These are phyloP conservation scores for Alviniconcha marisindica DNA, from an alignment of 1,140 invertebrate genomes.

Conservation along the genomic window DNA sequence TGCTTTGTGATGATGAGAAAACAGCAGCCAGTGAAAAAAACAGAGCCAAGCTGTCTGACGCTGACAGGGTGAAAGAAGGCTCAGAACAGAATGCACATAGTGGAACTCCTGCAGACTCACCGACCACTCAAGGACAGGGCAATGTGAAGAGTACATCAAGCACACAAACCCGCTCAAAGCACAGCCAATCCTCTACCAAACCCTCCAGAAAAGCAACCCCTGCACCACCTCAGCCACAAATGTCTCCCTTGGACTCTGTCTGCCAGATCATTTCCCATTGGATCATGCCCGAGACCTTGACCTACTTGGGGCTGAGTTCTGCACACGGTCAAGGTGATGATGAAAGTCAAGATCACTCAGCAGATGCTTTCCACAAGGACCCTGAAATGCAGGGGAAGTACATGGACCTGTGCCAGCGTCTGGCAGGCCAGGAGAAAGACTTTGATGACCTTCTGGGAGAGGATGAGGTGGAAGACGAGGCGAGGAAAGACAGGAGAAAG, in stretches of 20 bases:
- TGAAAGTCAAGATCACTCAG: slow-evolving; percentile 37
- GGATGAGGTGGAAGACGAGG: slow-evolving; percentile 30
- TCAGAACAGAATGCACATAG: slow-evolving; percentile 5
- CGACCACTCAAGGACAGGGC: no score
- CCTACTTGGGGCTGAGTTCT: slow-evolving; percentile 13
- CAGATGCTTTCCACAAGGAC: neutral
- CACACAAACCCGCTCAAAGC: no score
- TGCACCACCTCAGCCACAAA: neutral
- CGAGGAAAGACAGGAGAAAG: neutral
- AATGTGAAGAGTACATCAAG: no score
- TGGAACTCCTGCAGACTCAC: no score
- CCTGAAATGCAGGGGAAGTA: slow-evolving; percentile 47
- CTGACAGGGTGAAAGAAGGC: slow-evolving; percentile 9
- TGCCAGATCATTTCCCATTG: slow-evolving; percentile 37
- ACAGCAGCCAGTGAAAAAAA: neutral
- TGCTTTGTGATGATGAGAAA: neutral
- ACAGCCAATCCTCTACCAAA: no score
- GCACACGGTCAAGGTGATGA: slow-evolving; percentile 32
- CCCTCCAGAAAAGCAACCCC: neutral
- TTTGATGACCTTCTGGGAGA: slow-evolving; percentile 45
- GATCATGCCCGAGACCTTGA: slow-evolving; percentile 42
- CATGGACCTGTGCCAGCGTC: slow-evolving; percentile 43
- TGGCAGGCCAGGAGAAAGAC: slow-evolving; percentile 50
- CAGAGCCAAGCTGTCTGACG: neutral
- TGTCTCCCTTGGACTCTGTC: slow-evolving; percentile 32